These are phyloP conservation scores for Danionella cerebrum DNA, from an alignment of 2,113 vertebrate genomes.

Conservation along the genomic window DNA sequence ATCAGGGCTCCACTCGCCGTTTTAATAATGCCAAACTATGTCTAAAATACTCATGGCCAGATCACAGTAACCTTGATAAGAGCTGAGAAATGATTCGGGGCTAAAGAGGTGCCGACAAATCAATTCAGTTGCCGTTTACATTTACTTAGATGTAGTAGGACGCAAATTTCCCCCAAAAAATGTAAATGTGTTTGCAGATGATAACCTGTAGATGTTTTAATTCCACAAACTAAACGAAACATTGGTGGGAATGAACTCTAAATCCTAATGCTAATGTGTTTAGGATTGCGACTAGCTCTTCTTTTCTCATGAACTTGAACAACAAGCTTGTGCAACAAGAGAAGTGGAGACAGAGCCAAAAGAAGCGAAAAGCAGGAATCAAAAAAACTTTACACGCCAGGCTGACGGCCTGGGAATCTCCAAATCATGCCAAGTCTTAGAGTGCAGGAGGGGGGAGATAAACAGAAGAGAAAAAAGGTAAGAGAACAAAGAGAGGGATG, in stretches of 20 bases:
- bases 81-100: neutral
- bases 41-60: neutral
- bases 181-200: no score
- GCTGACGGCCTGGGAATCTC: conserved; percentile 64
- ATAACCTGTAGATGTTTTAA: no score
- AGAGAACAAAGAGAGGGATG: conserved; percentile 6
- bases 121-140: neutral
- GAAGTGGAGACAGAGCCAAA: conserved; percentile 41
- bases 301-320: conserved; percentile 26
- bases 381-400: conserved; percentile 57
- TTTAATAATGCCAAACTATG: neutral
- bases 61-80: conserved; percentile 7
- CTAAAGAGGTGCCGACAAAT: neutral
- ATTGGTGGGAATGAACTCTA: conserved; percentile 22
- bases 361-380: conserved; percentile 50
- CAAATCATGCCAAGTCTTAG: conserved; percentile 57
- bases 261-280: conserved; percentile 35
- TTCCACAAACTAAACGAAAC: no score
- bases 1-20: neutral
- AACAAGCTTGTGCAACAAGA: conserved; percentile 24
- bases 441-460: neutral
- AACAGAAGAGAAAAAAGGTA: conserved; percentile 1
- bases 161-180: no score
- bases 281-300: conserved; percentile 21
- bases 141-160: no score